phyloP scores from a whole-genome alignment of 2,113 vertebrate genomes.

The Pagrus major region DNA sequence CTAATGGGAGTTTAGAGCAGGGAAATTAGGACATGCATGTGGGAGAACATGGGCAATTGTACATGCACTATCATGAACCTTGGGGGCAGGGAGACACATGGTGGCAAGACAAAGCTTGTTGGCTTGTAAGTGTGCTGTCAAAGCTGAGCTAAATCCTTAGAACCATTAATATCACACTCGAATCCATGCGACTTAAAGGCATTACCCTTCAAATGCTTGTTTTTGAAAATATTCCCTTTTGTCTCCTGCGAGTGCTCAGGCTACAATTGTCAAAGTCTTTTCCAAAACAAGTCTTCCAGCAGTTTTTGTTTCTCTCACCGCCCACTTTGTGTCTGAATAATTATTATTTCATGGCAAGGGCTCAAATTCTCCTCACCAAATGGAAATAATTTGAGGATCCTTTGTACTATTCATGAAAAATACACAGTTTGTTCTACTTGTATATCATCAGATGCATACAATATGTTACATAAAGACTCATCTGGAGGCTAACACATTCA shows the following conservation, averaged over 20 bases:
- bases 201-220: slow-evolving; percentile 11
- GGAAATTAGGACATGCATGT: slow-evolving; percentile 55
- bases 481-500: neutral
- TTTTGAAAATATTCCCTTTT: slow-evolving; percentile 11
- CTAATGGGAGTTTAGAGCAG: slow-evolving; percentile 23
- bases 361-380: slow-evolving; percentile 3
- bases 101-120: slow-evolving; percentile 59
- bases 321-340: slow-evolving; percentile 22
- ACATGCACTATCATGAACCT: slow-evolving; percentile 37
- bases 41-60: slow-evolving; percentile 40
- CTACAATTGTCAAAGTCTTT: neutral
- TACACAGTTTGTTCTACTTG: neutral
- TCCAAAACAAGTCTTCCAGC: slow-evolving; percentile 32
- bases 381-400: neutral
- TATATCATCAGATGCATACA: neutral
- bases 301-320: slow-evolving; percentile 17
- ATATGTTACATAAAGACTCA: neutral
- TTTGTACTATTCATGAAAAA: neutral
- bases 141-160: slow-evolving; percentile 9
- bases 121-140: slow-evolving; percentile 4
- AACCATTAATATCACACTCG: slow-evolving; percentile 1
- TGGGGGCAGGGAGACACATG: slow-evolving; percentile 57
- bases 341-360: neutral
- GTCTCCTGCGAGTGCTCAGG: slow-evolving; percentile 10
- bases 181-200: neutral